A percentile compares a stretch with the other conserved stretches of the same genome.
Evolutionary conservation across 2,113 vertebrate genomes (phyloP).

Genomic region (Morphnarchus princeps): DNA sequence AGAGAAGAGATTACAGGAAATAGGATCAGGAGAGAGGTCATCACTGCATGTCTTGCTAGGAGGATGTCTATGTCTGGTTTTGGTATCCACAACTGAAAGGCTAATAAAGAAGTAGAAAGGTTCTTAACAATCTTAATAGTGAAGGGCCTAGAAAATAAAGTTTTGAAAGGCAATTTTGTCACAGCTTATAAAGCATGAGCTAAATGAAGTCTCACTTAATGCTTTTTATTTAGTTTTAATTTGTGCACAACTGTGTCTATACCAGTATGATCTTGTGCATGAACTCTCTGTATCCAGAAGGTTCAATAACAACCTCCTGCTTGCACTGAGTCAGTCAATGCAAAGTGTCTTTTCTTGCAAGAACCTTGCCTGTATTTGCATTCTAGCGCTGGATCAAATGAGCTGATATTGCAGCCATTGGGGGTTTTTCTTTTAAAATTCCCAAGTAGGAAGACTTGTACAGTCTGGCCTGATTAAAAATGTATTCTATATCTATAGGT

Average conservation of each 20-base stretch:
- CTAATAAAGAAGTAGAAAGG: background rate
- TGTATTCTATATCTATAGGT: background rate
- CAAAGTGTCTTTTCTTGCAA: background rate
- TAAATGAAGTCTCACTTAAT: background rate
- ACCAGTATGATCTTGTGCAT: background rate
- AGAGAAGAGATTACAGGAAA: background rate
- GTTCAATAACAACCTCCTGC: background rate
- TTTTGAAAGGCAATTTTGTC: background rate
- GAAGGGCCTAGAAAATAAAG: background rate
- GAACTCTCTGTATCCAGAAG: background rate
- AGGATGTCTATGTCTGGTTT: background rate
- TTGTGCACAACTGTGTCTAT: background rate
- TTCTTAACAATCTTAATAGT: background rate
- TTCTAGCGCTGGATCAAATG: background rate
- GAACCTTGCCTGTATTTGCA: background rate
- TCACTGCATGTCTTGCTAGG: background rate
- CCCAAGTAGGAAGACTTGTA: background rate
- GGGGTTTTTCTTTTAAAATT: background rate
- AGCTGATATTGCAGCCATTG: background rate
- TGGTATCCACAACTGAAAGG: background rate
- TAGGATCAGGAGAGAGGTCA: background rate
- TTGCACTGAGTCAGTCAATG: background rate
- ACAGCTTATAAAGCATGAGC: background rate
- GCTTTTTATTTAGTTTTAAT: background rate
- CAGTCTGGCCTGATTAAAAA: background rate